Evolutionary conservation across 2,797 vertebrate species (phyloP), one percentile per base, ranked within the genome.

Genomic region (Halcyon chelicuti): DNA sequence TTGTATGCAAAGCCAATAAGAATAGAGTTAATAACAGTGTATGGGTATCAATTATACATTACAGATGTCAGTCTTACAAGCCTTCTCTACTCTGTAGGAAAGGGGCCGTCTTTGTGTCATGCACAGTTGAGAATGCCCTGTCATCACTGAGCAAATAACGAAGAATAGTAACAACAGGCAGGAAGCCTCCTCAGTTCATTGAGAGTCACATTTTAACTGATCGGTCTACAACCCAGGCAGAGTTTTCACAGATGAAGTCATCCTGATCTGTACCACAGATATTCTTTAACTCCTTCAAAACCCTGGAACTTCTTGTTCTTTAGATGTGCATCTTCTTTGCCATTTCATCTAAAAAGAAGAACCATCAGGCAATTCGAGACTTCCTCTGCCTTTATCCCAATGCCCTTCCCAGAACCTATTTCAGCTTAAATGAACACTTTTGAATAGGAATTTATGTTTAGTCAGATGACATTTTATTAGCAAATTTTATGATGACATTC

Each of bases 31-130:
- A 86, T 91, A 93, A 70, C 46, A 86, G 42, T 60, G 29, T 70
- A 33, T 47, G 37, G 67, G 25, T 87, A 86, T 88, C 91, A 94
- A 63, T 93, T 95, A 57, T 66, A 70, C 44, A 84, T 84, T 95
- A 65, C 28, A 65, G 62, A 84, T 70, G 71, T 73, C 94, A 94
- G 81, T 86, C 58, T 90, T 75, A 60, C 66, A 86, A 84, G 25
- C 7, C 8, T 16, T 10, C 18, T 84, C 42, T 33, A 18, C 28
- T 75, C n/a, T 9, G 52, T 28, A 86, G 39, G n/a, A 85, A 71
- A 92, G 42, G 13, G 15, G 9, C 2, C 0, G 9, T 66, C 65
- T 86, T 88, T 87, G 58, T 92, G 74, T 68, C 31, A 39, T 29
- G 65, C 57, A 46, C 22, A 73, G 62, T 71, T 0, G 0, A 83